phyloP scores from a whole-genome alignment of 2,888 invertebrate genomes.

The Erebia ligea region DNA sequence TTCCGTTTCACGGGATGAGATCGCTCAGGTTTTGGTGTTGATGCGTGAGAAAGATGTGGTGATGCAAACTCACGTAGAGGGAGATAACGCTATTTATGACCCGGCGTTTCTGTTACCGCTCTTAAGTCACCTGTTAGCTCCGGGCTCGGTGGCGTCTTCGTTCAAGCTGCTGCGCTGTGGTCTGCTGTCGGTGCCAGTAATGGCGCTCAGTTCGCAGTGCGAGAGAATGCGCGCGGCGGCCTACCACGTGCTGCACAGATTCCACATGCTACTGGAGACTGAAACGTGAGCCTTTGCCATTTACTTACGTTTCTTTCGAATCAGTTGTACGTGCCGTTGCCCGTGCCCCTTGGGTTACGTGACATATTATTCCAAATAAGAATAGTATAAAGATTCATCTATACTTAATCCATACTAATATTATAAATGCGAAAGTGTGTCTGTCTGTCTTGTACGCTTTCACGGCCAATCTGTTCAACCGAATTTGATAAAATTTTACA shows the following conservation, averaged over 20 bases:
- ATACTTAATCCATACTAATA: no score
- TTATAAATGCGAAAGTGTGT: no score
- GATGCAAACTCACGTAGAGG: conserved; percentile 53
- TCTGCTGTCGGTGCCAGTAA: conserved; percentile 87
- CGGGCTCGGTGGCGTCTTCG: conserved; percentile 89
- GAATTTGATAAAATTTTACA: no score
- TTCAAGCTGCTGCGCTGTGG: conserved; percentile 88
- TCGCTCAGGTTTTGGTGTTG: conserved; percentile 47
- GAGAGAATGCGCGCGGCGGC: conserved; percentile 87
- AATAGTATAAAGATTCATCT: no score
- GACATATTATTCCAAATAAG: no score
- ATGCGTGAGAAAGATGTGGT: conserved; percentile 52
- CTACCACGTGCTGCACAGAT: conserved; percentile 88
- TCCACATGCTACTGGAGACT: conserved; percentile 89
- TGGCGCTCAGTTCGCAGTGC: conserved; percentile 87
- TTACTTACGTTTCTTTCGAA: no score
- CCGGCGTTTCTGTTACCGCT: conserved; percentile 92
- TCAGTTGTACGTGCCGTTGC: no score
- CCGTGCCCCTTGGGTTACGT: no score
- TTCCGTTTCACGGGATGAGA: conserved; percentile 53
- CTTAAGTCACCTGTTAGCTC: conserved; percentile 88
- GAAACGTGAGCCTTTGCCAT: conserved; percentile 75
- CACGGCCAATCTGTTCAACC: no score
- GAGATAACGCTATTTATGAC: conserved; percentile 86
- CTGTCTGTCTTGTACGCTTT: no score